A percentile compares a stretch with the other conserved stretches of the same genome.
phyloP scores from a whole-genome alignment of 2,888 invertebrate genomes.

The Drosophila testacea region DNA sequence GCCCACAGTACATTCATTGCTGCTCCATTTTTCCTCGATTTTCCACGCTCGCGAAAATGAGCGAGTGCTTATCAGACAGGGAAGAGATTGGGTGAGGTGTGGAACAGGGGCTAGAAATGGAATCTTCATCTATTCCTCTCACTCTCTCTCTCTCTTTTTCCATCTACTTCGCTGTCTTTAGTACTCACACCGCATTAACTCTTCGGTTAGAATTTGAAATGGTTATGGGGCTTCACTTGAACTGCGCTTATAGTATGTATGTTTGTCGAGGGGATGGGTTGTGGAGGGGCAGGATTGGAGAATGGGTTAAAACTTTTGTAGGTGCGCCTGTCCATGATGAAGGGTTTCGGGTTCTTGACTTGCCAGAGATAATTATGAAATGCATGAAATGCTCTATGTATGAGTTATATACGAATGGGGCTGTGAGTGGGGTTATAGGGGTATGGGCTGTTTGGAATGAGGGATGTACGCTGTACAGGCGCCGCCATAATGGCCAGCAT shows the following conservation, averaged over 20 bases:
- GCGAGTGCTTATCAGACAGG: conserved; percentile 51
- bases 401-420: conserved; percentile 61
- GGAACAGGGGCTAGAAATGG: conserved; percentile 11
- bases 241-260: conserved; percentile 36
- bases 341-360: conserved; percentile 79
- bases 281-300: not conserved
- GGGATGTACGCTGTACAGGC: conserved; percentile 19
- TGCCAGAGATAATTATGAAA: conserved; percentile 76
- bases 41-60: conserved; percentile 80
- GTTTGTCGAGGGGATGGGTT: not conserved
- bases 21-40: conserved; percentile 67
- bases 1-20: conserved; percentile 29
- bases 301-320: conserved; percentile 42
- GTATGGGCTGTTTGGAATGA: not conserved
- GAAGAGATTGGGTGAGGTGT: conserved; percentile 31
- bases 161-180: not conserved
- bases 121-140: not conserved
- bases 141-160: conserved; percentile 3
- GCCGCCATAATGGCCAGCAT: conserved; percentile 77
- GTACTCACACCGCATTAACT: conserved; percentile 37
- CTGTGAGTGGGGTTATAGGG: conserved; percentile 1
- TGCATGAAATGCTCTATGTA: conserved; percentile 73
- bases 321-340: conserved; percentile 74
- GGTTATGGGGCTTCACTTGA: conserved; percentile 51
- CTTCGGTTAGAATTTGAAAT: conserved; percentile 55